Percentiles rank a stretch among this genome's conserved stretches.
Evolutionary conservation across 1,140 invertebrate genomes (phyloP).

Genomic region (Macrocentrus cingulum): DNA sequence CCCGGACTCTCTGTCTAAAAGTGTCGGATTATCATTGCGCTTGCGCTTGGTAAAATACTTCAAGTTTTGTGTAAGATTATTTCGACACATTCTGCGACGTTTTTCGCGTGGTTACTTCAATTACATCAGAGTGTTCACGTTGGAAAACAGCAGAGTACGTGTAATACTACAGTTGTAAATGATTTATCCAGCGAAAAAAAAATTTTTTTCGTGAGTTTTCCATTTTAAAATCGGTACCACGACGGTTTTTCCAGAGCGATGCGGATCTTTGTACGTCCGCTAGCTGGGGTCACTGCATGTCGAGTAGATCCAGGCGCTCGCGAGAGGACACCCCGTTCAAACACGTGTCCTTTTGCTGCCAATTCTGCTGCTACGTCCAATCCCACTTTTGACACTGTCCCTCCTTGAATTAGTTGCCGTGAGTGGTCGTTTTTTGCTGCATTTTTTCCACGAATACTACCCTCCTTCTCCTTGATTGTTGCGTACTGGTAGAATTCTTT

Average conservation of each 20-base stretch:
- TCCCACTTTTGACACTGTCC: slow-evolving; percentile 49
- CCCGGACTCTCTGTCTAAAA: slow-evolving; percentile 16
- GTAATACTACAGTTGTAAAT: too few relatives aligned
- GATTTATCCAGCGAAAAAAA: too few relatives aligned
- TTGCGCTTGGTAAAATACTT: neutral
- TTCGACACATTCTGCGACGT: too few relatives aligned
- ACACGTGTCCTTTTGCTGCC: slow-evolving; percentile 50
- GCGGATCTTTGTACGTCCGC: slow-evolving; percentile 50
- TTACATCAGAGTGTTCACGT: too few relatives aligned
- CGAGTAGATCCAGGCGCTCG: slow-evolving; percentile 42
- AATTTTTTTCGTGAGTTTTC: neutral
- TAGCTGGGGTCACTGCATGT: slow-evolving; percentile 43
- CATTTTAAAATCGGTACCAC: slow-evolving; percentile 55
- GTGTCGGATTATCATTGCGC: neutral
- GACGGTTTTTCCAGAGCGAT: slow-evolving; percentile 53
- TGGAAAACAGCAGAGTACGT: too few relatives aligned
- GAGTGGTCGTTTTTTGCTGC: slow-evolving; percentile 48
- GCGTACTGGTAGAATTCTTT: slow-evolving; percentile 55
- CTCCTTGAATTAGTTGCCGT: slow-evolving; percentile 50
- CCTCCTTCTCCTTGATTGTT: slow-evolving; percentile 49
- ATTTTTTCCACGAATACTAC: slow-evolving; percentile 48
- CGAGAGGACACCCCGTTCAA: slow-evolving; percentile 50
- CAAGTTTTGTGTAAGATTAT: neutral
- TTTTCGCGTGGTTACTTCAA: too few relatives aligned
- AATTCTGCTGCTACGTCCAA: slow-evolving; percentile 51